These are phyloP conservation scores for Semnornis frantzii DNA, from an alignment of 2,113 vertebrate genomes.

Conservation along the genomic window DNA sequence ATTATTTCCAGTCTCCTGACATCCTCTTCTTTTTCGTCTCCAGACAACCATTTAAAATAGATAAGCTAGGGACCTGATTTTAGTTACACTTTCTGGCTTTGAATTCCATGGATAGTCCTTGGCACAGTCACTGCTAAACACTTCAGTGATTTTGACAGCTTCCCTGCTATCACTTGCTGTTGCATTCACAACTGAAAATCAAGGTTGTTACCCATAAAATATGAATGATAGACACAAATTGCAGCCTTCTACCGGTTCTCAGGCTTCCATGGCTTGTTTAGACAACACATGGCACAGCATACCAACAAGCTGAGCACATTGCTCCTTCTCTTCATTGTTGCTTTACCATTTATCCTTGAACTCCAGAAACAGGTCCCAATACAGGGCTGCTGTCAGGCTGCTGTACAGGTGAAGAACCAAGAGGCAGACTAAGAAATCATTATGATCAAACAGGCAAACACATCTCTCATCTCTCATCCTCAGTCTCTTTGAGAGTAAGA, in stretches of 20 bases:
- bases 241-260: neutral
- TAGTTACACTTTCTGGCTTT: neutral
- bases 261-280: neutral
- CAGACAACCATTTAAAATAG: neutral
- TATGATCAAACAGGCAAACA: neutral
- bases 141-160: slow-evolving; percentile 63
- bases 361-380: neutral
- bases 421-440: neutral
- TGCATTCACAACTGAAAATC: slow-evolving; percentile 42
- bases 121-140: slow-evolving; percentile 31
- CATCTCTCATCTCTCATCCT: neutral
- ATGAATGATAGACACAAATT: slow-evolving; percentile 31
- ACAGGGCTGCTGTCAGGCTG: neutral
- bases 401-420: neutral
- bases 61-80: slow-evolving; percentile 5
- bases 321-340: neutral
- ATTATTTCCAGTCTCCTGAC: neutral
- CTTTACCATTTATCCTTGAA: neutral
- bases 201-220: slow-evolving; percentile 50
- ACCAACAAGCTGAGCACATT: neutral
- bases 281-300: neutral
- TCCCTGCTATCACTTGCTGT: slow-evolving; percentile 51
- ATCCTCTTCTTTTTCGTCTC: neutral
- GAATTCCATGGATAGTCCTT: slow-evolving; percentile 24
- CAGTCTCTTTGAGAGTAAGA: neutral